A percentile compares a stretch with the other conserved stretches of the same genome.
These are phyloP conservation scores for Oligia strigilis DNA, from an alignment of 2,888 invertebrate species.

Conservation along the genomic window DNA sequence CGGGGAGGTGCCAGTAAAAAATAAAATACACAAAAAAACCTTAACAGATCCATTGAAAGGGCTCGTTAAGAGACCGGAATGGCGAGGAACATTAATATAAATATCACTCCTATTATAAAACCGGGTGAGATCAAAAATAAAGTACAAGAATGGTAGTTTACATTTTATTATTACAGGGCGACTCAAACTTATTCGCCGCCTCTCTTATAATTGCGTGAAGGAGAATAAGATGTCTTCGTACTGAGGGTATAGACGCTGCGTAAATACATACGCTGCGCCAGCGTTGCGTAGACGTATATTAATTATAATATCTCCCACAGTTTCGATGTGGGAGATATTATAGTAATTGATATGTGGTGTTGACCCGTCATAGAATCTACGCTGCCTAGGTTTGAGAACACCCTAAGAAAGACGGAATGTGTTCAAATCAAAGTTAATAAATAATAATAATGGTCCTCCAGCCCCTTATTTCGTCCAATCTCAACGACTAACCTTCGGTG, in stretches of 20 bases:
- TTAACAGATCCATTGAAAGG: slow-evolving; percentile 36
- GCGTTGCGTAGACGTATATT: background rate
- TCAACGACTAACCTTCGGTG: too few species aligned
- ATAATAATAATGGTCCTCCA: too few species aligned
- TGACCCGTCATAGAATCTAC: background rate
- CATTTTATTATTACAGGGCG: slow-evolving; percentile 46
- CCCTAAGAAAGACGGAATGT: background rate
- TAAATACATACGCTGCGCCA: background rate
- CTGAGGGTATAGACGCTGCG: background rate
- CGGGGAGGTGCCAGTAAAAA: background rate
- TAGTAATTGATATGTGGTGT: background rate
- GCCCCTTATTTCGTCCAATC: too few species aligned
- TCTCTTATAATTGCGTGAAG: background rate
- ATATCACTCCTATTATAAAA: slow-evolving; percentile 56
- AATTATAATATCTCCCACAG: too few species aligned
- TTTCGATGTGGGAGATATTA: too few species aligned
- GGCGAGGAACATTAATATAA: slow-evolving; percentile 54
- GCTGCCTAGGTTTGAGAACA: background rate
- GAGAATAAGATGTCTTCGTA: slow-evolving; percentile 2
- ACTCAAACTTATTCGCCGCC: slow-evolving; percentile 38
- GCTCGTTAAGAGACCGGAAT: slow-evolving; percentile 52
- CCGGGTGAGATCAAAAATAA: slow-evolving; percentile 56
- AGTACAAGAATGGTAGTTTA: slow-evolving; percentile 49
- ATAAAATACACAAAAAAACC: background rate
- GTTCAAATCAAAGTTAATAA: background rate